Base-by-base conservation (phyloP, 2,113 vertebrate genomes). In the Lycaon pictus region DNA sequence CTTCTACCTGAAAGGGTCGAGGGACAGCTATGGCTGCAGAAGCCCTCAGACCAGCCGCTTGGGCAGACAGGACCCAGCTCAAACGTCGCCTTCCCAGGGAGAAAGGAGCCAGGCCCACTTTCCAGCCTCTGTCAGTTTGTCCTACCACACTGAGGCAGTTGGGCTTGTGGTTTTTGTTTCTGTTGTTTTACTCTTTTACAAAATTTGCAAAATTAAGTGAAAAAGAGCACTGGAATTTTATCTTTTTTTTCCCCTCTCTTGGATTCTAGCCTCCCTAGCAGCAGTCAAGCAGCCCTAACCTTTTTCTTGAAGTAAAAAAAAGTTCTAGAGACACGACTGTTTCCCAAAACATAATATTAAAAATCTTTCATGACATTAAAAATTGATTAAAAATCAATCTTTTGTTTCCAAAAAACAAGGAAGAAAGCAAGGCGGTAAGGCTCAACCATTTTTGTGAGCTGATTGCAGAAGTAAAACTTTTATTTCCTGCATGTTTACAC, bases 291-390 rank as follows among this genome's bases (percentile, higher is more conserved):
- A 7, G 8, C 32, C 69, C n/a, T 83, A 87, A 95, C n/a, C 27
- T 82, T 96, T 96, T 96, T 53, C 53, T 74, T 76, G 37, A 84
- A 86, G 3, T 56, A 72, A 85, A 95, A 83, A 81, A 76, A 76
- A 15, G 11, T 79, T 93, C 48, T 85, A 37, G 29, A 80, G 25
- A 80, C 92, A 74, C 3, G 37, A 71, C 23, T 87, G 27, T 58
- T 80, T 97, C 53, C 81, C 43, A 53, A 96, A 97, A 85, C 15
- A 27, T 81, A 88, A 90, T 8, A 81, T 71, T 53, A n/a, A 94
- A 63, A 74, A 69, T 96, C 15, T 90, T 76, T 82, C 48, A 58
- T 43, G 77, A 58, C 15, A 53, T 43, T 7, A 7, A 43, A 43
- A 43, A 43, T 43, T 6, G 43, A 43, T 43, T 43, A 43, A 43